Evolutionary conservation across 2,797 vertebrate species (phyloP).

Genomic region (Triplophysa yarkandensis): DNA sequence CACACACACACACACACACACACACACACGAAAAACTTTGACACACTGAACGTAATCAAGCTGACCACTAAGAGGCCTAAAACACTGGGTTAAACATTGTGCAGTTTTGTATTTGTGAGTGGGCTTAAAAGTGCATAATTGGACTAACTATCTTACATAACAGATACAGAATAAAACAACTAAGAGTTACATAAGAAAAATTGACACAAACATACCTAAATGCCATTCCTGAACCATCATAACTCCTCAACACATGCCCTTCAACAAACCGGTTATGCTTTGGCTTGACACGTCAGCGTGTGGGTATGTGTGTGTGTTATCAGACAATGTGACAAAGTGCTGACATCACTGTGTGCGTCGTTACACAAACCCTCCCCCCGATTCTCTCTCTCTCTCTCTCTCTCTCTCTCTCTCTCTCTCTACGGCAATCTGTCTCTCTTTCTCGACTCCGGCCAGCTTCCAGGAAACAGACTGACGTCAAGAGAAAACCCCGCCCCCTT

Average conservation of each 20-base stretch:
- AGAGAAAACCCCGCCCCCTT: slow-evolving; percentile 55
- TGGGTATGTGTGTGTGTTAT: slow-evolving; percentile 39
- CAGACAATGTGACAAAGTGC: slow-evolving; percentile 79
- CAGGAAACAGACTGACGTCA: slow-evolving; percentile 80
- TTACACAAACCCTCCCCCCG: slow-evolving; percentile 72
- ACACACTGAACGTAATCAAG: neutral
- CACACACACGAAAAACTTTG: neutral
- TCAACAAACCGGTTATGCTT: slow-evolving; percentile 14
- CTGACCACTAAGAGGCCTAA: neutral
- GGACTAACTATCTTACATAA: slow-evolving; percentile 38
- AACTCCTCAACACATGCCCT: neutral
- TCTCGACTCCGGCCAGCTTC: slow-evolving; percentile 67
- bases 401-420: slow-evolving; percentile 45
- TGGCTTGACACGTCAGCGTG: neutral
- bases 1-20: neutral
- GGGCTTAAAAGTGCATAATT: slow-evolving; percentile 23
- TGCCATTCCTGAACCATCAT: neutral
- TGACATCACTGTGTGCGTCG: slow-evolving; percentile 83
- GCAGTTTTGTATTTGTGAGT: slow-evolving; percentile 3
- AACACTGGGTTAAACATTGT: slow-evolving; percentile 26
- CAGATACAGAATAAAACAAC: neutral
- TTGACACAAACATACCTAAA: neutral
- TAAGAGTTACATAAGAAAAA: neutral
- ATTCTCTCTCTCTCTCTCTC: slow-evolving; percentile 44
- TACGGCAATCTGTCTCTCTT: slow-evolving; percentile 6